A percentile compares a stretch with the other conserved stretches of the same genome.
Evolutionary conservation across 2,888 invertebrate genomes (phyloP).

Genomic region (Megaustenia siamemsis): DNA sequence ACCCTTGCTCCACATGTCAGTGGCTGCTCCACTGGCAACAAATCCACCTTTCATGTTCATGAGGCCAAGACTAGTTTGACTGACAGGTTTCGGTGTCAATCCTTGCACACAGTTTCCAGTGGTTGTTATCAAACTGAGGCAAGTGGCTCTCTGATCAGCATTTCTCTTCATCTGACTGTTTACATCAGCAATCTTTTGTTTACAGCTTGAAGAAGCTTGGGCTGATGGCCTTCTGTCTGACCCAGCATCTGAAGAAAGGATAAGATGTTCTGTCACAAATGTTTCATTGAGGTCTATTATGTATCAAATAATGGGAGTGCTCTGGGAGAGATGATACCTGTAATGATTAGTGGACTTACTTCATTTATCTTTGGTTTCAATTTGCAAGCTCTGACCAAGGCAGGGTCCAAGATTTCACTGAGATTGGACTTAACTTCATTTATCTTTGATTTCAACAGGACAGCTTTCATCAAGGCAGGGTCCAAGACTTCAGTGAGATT

Average conservation of each 20-base stretch:
- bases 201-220: not conserved
- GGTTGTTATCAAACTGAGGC: not conserved
- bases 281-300: no score
- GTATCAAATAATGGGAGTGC: no score
- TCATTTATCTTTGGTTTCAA: no score
- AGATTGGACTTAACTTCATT: no score
- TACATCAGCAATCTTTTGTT: not conserved
- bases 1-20: not conserved
- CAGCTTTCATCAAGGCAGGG: no score
- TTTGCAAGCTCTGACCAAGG: no score
- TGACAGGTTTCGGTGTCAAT: not conserved
- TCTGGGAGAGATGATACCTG: no score
- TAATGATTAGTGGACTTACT: no score
- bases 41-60: constrained; percentile 12
- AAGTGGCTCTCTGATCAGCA: not conserved
- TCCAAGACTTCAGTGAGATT: no score
- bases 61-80: not conserved
- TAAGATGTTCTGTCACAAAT: no score
- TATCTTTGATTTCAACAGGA: no score
- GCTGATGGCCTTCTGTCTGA: not conserved
- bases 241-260: not conserved
- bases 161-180: not conserved
- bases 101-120: not conserved
- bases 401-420: no score
- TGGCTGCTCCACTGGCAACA: not conserved